phyloP scores from a whole-genome alignment of 2,888 invertebrate species.

The Metellina segmentata region DNA sequence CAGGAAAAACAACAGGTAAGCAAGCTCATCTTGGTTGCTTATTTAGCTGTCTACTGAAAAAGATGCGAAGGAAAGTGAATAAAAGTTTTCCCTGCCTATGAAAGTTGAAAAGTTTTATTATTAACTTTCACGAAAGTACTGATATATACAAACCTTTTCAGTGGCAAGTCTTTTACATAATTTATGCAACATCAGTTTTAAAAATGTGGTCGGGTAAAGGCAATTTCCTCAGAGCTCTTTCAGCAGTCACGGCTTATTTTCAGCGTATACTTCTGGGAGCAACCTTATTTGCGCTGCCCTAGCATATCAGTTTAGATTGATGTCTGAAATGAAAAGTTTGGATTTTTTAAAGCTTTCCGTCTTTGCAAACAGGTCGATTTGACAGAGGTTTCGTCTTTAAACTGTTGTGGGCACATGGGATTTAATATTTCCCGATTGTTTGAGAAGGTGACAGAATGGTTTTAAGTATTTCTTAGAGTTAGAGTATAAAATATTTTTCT shows the following conservation, averaged over 20 bases:
- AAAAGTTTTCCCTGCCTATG: background rate
- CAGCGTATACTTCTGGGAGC: background rate
- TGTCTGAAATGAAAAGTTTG: background rate
- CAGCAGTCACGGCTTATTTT: background rate
- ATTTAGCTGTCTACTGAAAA: background rate
- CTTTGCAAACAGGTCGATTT: background rate
- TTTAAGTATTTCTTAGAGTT: background rate
- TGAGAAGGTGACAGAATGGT: background rate
- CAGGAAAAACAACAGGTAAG: slow-evolving; percentile 68
- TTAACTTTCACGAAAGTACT: background rate
- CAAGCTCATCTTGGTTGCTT: background rate
- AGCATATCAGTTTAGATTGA: background rate
- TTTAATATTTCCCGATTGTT: background rate
- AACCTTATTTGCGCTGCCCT: background rate
- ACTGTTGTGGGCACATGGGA: background rate
- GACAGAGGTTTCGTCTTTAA: background rate
- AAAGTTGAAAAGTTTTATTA: background rate
- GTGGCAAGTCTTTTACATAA: background rate
- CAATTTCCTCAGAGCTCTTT: background rate
- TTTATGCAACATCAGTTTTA: slow-evolving; percentile 1
- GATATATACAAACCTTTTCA: background rate
- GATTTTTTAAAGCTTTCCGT: background rate
- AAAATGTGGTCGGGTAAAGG: background rate
- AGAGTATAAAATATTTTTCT: no score
- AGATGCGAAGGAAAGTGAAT: background rate